Evolutionary conservation across 2,888 invertebrate genomes (phyloP), one percentile per base, ranked within the genome.

Genomic region (Celastrina argiolus): DNA sequence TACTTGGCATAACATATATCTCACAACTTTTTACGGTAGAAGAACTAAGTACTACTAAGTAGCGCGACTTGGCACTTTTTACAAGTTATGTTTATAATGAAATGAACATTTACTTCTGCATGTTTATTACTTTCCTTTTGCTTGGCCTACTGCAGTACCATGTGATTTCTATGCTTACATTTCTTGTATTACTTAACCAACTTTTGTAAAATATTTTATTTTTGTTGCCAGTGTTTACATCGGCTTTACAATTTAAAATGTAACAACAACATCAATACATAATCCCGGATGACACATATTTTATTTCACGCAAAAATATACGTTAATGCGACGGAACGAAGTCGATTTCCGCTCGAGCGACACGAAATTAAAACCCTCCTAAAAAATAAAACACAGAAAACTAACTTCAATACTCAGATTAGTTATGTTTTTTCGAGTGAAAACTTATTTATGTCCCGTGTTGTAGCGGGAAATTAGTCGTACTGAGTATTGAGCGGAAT

Each of bases 401-500:
- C 18, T 45, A 16, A 10, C 8, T 45, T 45, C 8, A 18, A 45
- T 45, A 31, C 18, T 45, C 16, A 18, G 45, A 18, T 45, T 45
- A 31, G 31, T 45, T 18, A 16, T 45, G 18, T 45, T 18, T 45
- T 45, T 45, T 18, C 18, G 16, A 45, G 8, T 45, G 45, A 45
- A 45, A 45, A 45, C 18, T 45, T 2, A 45, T 45, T 45, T 45
- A 45, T 45, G 10, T 45, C 18, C 10, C 45, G 18, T 45, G 18
- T 45, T 45, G 16, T 45, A 45, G 45, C 45, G 45, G 45, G 45
- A 45, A 45, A 45, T 45, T 45, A 45, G 45, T 45, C 45, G 18
- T 45, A 45, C 16, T 18, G 18, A 45, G 45, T 18, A 31, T 31
- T 28, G 5, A 28, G 31, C 31, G 6, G 31, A 31, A 7, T 16